A percentile compares a stretch with the other conserved stretches of the same genome.
phyloP scores from a whole-genome alignment of 1,140 invertebrate genomes.

The Cecropterus lyciades region DNA sequence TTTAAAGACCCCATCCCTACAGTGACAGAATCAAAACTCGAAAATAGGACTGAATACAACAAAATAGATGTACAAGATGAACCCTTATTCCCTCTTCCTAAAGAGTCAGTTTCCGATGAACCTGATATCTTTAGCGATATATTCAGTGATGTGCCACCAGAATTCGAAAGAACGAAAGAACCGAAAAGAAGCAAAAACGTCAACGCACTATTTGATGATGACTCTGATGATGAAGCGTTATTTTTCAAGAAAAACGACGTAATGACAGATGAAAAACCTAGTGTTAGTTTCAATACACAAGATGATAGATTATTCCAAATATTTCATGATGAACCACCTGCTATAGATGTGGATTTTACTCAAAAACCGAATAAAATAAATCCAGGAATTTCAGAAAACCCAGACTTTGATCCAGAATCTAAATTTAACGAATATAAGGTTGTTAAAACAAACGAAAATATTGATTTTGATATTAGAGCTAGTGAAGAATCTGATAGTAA shows the following conservation, averaged over 20 bases:
- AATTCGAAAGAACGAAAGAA: conserved; percentile 69
- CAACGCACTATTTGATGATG: conserved; percentile 75
- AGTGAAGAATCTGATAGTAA: conserved; percentile 6
- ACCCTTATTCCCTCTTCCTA: conserved; percentile 10
- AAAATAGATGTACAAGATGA: neutral
- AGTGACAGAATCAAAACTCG: neutral
- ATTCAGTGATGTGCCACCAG: conserved; percentile 63
- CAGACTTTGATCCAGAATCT: too few species aligned
- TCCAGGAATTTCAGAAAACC: conserved; percentile 13
- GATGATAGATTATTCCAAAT: conserved; percentile 63
- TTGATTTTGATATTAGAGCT: conserved; percentile 9
- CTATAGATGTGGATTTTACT: conserved; percentile 65
- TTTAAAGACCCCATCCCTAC: neutral
- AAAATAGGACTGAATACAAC: conserved; percentile 9
- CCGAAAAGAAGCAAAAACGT: conserved; percentile 74
- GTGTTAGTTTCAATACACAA: conserved; percentile 39
- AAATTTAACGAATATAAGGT: too few species aligned
- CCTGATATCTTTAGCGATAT: conserved; percentile 54
- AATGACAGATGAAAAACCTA: conserved; percentile 57
- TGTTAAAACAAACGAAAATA: too few species aligned
- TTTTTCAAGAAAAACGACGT: conserved; percentile 73
- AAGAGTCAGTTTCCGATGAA: conserved; percentile 23
- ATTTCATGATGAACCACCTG: conserved; percentile 75
- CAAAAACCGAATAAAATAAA: conserved; percentile 43
- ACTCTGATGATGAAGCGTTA: conserved; percentile 73